phyloP scores from a whole-genome alignment of 2,888 invertebrate species.

The Andrena hattorfiana region DNA sequence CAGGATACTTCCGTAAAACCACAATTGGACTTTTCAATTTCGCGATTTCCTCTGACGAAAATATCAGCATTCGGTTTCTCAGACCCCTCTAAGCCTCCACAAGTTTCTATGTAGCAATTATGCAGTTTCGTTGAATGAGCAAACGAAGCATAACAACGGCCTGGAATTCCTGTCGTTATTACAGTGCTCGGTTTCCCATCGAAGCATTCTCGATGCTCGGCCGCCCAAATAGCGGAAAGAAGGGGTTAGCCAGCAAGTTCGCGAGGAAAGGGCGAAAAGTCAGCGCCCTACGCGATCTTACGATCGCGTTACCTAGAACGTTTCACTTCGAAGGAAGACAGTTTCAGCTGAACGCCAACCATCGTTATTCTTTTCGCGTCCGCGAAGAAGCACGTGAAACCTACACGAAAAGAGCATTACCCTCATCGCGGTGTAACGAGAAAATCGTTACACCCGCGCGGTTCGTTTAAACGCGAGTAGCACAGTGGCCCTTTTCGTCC shows the following conservation, averaged over 20 bases:
- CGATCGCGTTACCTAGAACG: background rate
- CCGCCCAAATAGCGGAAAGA: background rate
- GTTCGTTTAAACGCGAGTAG: conserved; percentile 11
- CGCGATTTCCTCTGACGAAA: background rate
- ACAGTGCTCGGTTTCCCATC: conserved; percentile 14
- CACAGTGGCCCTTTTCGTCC: conserved; percentile 11
- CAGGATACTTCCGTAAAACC: too few relatives aligned
- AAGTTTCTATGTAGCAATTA: conserved; percentile 18
- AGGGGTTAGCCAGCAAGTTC: background rate
- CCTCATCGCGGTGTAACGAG: background rate
- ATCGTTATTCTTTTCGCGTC: background rate
- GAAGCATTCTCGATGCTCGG: conserved; percentile 1
- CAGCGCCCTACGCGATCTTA: background rate
- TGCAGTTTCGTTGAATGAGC: conserved; percentile 6
- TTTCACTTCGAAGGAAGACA: background rate
- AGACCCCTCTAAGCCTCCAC: background rate
- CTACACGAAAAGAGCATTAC: conserved; percentile 28
- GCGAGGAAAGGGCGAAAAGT: background rate
- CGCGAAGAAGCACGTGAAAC: background rate
- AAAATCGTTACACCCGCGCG: conserved; percentile 14
- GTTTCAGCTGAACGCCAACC: background rate
- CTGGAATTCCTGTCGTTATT: conserved; percentile 25
- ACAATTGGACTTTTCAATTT: background rate
- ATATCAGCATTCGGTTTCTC: background rate
- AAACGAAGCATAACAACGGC: conserved; percentile 19